A percentile compares a stretch with the other conserved stretches of the same genome.
These are phyloP conservation scores for Mylabris phalerata DNA, from an alignment of 1,140 invertebrate species.

Conservation along the genomic window DNA sequence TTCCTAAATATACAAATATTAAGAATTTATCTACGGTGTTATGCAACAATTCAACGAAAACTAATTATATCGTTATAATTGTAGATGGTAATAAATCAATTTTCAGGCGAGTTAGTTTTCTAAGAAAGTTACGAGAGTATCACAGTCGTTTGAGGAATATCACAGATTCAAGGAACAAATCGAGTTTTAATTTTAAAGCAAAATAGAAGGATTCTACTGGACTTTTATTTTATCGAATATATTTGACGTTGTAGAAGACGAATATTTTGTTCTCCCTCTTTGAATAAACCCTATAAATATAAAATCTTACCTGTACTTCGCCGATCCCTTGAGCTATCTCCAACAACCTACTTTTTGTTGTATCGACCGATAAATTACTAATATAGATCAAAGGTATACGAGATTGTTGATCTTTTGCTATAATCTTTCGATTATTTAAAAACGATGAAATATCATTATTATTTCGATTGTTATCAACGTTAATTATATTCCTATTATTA, in stretches of 20 bases:
- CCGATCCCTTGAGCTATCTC: conserved; percentile 51
- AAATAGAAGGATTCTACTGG: too few species aligned
- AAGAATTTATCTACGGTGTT: not conserved
- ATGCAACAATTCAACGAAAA: too few species aligned
- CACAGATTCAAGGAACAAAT: not conserved
- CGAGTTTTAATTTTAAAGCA: not conserved
- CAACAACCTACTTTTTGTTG: conserved; percentile 46
- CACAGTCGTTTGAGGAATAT: not conserved
- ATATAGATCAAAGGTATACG: conserved; percentile 20
- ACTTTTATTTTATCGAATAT: too few species aligned
- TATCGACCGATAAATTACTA: conserved; percentile 50
- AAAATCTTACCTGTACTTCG: conserved; percentile 47
- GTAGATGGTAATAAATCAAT: too few species aligned
- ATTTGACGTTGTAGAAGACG: too few species aligned
- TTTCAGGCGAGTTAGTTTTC: too few species aligned
- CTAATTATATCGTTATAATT: too few species aligned
- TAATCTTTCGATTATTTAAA: conserved; percentile 40
- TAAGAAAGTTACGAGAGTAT: not conserved
- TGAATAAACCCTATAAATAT: not conserved
- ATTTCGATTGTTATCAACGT: too few species aligned
- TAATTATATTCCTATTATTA: too few species aligned
- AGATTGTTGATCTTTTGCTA: conserved; percentile 33
- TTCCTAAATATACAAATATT: not conserved
- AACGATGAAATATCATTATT: conserved; percentile 20
- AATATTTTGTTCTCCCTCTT: too few species aligned